Base-by-base conservation (phyloP, 2,797 vertebrate genomes). In the Anableps anableps region DNA sequence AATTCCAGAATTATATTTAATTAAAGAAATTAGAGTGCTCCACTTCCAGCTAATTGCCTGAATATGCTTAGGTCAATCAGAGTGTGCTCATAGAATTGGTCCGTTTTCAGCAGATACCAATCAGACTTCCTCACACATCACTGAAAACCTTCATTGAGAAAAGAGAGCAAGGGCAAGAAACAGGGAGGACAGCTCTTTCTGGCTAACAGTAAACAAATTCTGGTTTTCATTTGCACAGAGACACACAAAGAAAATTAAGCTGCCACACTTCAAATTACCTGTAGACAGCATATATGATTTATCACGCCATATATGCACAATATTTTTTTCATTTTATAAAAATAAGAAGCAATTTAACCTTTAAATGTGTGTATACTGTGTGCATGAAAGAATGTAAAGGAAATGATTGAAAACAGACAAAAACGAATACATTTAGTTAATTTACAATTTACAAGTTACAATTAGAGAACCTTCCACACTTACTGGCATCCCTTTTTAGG, bases 41-140 rank as follows among this genome's bases (percentile, higher is more conserved):
- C 23, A 43, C 36, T 51, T 51, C 34, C 7, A n/a, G 26, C 50
- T 43, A 16, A 41, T 60, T 81, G 60, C 58, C 53, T 82, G 3
- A 77, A 79, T 51, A 21, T 60, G 74, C 19, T 21, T 47, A 72
- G 68, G 41, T 81, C n/a, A n/a, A n/a, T n/a, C 68, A 74, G 31
- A 26, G 66, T 75, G 64, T 72, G 73, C 19, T 79, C 79, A 79
- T 79, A 81, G 82, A 82, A 74, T 78, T 82, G 73, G 76, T 77
- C 75, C 80, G 82, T 86, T 88, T 85, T 84, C 53, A 72, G 36
- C 73, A 88, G 91, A 94, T 92, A 89, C 60, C 74, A 76, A 88
- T 94, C 90, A 87, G 71, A 89, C 83, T 93, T 92, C 83, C 87
- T 93, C 79, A n/a, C n/a, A n/a, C n/a, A 79, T 83, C 77, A 83